A percentile compares a stretch with the other conserved stretches of the same genome.
Evolutionary conservation across 2,113 vertebrate species (phyloP).

Genomic region (Motacilla tschutschensis): DNA sequence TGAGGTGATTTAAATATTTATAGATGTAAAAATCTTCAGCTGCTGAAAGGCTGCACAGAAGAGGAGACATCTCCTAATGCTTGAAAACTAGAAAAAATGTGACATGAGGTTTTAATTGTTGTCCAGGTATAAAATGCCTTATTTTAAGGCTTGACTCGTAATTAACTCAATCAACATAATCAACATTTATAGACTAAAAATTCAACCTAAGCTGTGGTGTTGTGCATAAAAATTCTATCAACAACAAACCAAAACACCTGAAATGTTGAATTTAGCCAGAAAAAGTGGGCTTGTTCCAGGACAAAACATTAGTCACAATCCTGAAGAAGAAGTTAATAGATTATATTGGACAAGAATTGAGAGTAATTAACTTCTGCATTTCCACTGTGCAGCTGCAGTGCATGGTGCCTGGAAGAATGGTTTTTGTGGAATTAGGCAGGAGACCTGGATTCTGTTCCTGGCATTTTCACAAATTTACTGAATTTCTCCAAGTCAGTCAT

Average conservation of each 20-base stretch:
- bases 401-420: not conserved
- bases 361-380: not conserved
- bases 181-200: not conserved
- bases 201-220: not conserved
- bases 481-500: not conserved
- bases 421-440: not conserved
- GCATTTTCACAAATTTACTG: not conserved
- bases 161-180: not conserved
- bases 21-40: not conserved
- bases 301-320: not conserved
- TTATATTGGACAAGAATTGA: conserved; percentile 6
- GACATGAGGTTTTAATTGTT: not conserved
- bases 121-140: not conserved
- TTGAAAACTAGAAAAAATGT: not conserved
- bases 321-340: not conserved
- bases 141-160: not conserved
- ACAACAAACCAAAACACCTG: not conserved
- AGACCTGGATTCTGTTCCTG: not conserved
- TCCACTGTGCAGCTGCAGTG: not conserved
- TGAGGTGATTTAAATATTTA: not conserved
- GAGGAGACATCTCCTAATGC: not conserved
- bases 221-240: not conserved
- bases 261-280: not conserved
- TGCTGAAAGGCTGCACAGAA: not conserved
- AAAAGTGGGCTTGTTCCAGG: not conserved